Evolutionary conservation across 2,888 invertebrate genomes (phyloP), one percentile per base, ranked within the genome.

Genomic region (Standfussiana lucernea): DNA sequence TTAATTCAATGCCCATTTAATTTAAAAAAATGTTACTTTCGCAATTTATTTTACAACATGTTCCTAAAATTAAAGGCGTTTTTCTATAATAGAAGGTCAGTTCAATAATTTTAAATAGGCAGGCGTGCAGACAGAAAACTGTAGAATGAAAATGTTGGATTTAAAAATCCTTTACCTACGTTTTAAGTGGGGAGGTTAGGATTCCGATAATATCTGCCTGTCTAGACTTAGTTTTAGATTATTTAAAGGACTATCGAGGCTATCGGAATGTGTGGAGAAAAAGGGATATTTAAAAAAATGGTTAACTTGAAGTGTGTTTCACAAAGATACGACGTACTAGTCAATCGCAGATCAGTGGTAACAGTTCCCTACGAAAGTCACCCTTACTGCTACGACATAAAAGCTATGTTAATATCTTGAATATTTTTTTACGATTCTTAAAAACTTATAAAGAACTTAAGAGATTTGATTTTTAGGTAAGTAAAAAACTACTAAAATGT

Each of bases 221-320:
- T 75, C 72, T 79, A 72, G 75, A 79, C 83, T 67, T 24, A 66
- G 28, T 72, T 80, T 53, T 50, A 74, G 59, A 71, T 53, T 70
- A 68, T 76, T 68, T 84, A 72, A 72, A 62, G 61, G 10, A 64
- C 18, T 37, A 69, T 69, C 35, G 35, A 35, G 2, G 28, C 2
- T 72, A n/a, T 24, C 18, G 56, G 45, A 72, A 56, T 32, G 15
- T 45, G n/a, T 40, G 6, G 18, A 28, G 13, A 28, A 47, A 35
- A 79, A 50, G 1, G 2, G 6, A 42, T 11, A 32, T 18, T 37
- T 76, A n/a, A 28, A 13, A 18, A 28, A 56, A 56, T 2, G 15
- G 15, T 56, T 56, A 56, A 56, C 1, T 35, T 24, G 32, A n/a
- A 47, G 2, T 50, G 0, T 59, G 10, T 40, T 78, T 59, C 24